A percentile compares a stretch with the other conserved stretches of the same genome.
These are phyloP conservation scores for Periphyllus acericola DNA, from an alignment of 2,888 invertebrate species.

Conservation along the genomic window DNA sequence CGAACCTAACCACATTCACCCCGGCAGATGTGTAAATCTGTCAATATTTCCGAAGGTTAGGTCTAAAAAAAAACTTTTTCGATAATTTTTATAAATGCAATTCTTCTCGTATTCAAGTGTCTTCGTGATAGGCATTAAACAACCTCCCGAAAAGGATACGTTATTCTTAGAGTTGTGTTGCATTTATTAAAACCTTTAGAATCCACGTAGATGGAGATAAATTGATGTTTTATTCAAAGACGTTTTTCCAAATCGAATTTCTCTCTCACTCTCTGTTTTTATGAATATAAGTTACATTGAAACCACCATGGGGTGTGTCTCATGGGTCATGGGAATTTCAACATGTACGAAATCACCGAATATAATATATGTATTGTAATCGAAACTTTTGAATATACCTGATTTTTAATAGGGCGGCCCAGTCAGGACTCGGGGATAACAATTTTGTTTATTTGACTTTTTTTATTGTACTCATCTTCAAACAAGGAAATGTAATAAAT, in stretches of 20 bases:
- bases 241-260: background rate
- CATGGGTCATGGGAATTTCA: background rate
- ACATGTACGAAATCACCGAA: background rate
- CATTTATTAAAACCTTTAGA: background rate
- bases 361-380: background rate
- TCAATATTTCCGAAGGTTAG: background rate
- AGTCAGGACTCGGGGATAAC: background rate
- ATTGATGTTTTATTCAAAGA: background rate
- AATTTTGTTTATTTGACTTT: background rate
- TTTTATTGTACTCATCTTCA: background rate
- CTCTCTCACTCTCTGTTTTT: too few relatives aligned
- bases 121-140: background rate
- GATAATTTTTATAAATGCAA: background rate
- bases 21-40: background rate
- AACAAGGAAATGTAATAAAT: background rate
- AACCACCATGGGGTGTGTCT: background rate
- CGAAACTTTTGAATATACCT: background rate
- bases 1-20: background rate
- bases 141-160: background rate
- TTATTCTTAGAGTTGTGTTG: background rate
- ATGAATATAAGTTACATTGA: background rate
- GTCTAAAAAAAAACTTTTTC: background rate
- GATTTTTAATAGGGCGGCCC: background rate
- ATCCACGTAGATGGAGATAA: background rate
- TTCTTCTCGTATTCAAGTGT: background rate